Conservation (phyloP, 2,888 invertebrate species). For the Odontomyia ornata region DNA sequence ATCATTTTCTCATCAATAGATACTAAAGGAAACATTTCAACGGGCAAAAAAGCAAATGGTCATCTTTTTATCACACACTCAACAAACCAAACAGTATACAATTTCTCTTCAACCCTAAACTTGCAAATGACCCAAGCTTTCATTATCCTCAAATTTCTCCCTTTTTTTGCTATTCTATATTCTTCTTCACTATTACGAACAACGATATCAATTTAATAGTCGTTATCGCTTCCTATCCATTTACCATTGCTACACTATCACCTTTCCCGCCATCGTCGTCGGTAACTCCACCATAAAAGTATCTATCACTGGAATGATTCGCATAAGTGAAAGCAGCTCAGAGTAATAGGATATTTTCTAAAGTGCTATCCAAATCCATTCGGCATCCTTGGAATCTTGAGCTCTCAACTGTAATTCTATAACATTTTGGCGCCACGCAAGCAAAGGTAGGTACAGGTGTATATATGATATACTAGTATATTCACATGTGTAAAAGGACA, state of each 20-base stretch:
- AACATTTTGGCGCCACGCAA: slow-evolving; percentile 3
- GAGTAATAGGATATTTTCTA: slow-evolving; percentile 10
- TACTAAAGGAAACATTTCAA: too few species aligned
- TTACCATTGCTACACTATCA: too few species aligned
- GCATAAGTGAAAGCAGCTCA: slow-evolving; percentile 8
- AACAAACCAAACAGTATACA: too few species aligned
- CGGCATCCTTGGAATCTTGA: background rate
- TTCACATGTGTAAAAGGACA: slow-evolving; percentile 27
- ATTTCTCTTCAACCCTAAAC: background rate
- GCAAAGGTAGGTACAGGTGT: too few species aligned
- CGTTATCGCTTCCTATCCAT: slow-evolving; percentile 27
- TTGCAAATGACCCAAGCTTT: slow-evolving; percentile 11
- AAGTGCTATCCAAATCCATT: slow-evolving; percentile 16
- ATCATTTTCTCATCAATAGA: too few species aligned
- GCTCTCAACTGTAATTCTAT: slow-evolving; percentile 7
- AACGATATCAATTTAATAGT: slow-evolving; percentile 43
- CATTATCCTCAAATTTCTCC: slow-evolving; percentile 25
- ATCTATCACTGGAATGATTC: background rate
- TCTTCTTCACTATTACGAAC: slow-evolving; percentile 20
- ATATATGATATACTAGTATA: too few species aligned
- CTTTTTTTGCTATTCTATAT: too few species aligned
- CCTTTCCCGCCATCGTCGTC: background rate
- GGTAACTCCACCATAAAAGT: background rate
- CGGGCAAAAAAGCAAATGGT: too few species aligned
- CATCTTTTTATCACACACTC: too few species aligned